Base-by-base conservation (phyloP, 2,888 invertebrate genomes). In the Anthophora plumipes region DNA sequence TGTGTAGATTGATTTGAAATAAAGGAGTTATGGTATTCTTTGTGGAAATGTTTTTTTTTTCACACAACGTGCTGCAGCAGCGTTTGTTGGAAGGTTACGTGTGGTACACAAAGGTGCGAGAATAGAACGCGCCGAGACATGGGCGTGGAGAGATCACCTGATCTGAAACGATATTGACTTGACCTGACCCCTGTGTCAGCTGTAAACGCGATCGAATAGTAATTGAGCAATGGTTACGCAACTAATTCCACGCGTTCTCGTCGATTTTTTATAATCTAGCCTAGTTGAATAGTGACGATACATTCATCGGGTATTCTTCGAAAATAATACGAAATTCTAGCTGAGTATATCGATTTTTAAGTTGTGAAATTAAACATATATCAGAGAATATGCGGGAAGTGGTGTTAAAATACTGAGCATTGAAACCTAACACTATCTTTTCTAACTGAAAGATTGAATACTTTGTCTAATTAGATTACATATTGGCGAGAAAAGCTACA, bases 91-190 rank as follows among this genome's bases (percentile, higher is more conserved):
- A 14, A n/a, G 67, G 14, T 43, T 14, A 25, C 6, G 14, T n/a
- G 31, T 25, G 11, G 25, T 20, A 12, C 7, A 6, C 25, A 20
- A 52, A 63, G 31, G 43, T 6, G 17, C 9, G 17, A 71, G 48
- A 50, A 67, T 54, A 43, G 54, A 12, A 54, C 48, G 25, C 25
- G 14, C 6, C 37, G 11, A 37, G 59, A 48, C 46, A 59, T 37
- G 46, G 63, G 52, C 41, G 63, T 63, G 52, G 59, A 60, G 48
- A 50, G 52, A 67, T 67, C 67, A 12, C n/a, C 41, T 25, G 69
- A 59, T 69, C 31, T 22, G 37, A 14, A 69, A 50, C 50, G 63
- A 70, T 63, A 70, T 52, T 25, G 50, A 63, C 22, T 37, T n/a
- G 50, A 41, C 31, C 52, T 7, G 7, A 41, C 14, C 25, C 5